Conservation (phyloP, 1,140 invertebrate species). For the Drosophila lacteicornis region DNA sequence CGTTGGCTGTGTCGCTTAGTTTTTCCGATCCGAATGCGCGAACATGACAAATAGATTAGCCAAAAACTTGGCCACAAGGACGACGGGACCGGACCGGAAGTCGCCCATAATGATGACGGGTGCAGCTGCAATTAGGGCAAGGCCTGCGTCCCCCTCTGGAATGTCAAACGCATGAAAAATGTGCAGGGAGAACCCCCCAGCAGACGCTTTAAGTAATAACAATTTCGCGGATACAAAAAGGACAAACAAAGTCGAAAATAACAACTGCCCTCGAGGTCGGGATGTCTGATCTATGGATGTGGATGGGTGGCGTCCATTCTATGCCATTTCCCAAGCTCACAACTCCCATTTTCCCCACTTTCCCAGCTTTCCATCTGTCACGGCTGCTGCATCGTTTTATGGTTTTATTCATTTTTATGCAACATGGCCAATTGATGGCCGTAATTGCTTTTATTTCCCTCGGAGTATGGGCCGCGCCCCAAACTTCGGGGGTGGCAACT, state of each 20-base stretch:
- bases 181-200: slow-evolving; percentile 12
- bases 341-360: background rate
- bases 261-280: slow-evolving; percentile 13
- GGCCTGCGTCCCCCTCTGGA: background rate
- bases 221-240: slow-evolving; percentile 30
- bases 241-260: slow-evolving; percentile 60
- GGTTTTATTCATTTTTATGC: slow-evolving; percentile 73
- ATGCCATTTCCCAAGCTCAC: background rate
- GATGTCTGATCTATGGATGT: slow-evolving; percentile 55
- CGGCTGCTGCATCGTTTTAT: slow-evolving; percentile 60
- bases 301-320: slow-evolving; percentile 1
- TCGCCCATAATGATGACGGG: slow-evolving; percentile 68
- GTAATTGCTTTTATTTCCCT: slow-evolving; percentile 63
- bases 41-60: slow-evolving; percentile 82
- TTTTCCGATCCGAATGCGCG: slow-evolving; percentile 65
- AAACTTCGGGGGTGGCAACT: slow-evolving; percentile 3
- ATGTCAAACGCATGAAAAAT: slow-evolving; percentile 78
- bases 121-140: slow-evolving; percentile 59
- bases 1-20: slow-evolving; percentile 69
- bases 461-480: background rate
- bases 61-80: slow-evolving; percentile 47
- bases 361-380: slow-evolving; percentile 56
- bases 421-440: slow-evolving; percentile 71
- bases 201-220: slow-evolving; percentile 77
- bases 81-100: slow-evolving; percentile 14